A percentile compares a stretch with the other conserved stretches of the same genome.
Conservation (phyloP, 2,797 vertebrate genomes). For the Geotrypetes seraphini region DNA sequence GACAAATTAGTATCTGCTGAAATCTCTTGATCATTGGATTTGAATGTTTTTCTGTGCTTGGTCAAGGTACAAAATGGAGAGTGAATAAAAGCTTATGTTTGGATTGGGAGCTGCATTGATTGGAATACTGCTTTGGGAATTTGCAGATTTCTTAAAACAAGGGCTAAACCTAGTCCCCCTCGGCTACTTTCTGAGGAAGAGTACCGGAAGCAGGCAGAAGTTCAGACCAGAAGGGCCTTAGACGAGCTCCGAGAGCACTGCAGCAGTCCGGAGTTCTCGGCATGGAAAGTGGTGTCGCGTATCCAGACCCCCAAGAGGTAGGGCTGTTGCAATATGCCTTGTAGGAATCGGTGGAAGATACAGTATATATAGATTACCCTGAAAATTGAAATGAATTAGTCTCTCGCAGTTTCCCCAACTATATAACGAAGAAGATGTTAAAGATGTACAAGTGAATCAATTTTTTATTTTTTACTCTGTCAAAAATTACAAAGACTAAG, state of each 20-base stretch:
- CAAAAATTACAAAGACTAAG: no score
- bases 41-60: no score
- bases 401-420: no score
- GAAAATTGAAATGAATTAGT: no score
- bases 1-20: no score
- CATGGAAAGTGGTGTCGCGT: constrained; percentile 78
- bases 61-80: background rate
- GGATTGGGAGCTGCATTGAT: constrained; percentile 12
- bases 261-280: constrained; percentile 75
- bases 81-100: background rate
- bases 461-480: no score
- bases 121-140: constrained; percentile 20
- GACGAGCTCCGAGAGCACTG: constrained; percentile 75
- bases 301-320: constrained; percentile 90
- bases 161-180: constrained; percentile 55
- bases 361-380: no score
- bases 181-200: constrained; percentile 84
- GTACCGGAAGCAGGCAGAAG: constrained; percentile 72
- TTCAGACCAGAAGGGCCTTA: constrained; percentile 76
- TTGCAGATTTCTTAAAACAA: constrained; percentile 56
- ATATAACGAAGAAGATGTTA: no score
- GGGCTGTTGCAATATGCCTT: no score
- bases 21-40: no score
- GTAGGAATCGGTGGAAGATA: no score
- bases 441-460: no score